phyloP scores from a whole-genome alignment of 1,140 invertebrate species.

The Meloidogyne floridensis region DNA sequence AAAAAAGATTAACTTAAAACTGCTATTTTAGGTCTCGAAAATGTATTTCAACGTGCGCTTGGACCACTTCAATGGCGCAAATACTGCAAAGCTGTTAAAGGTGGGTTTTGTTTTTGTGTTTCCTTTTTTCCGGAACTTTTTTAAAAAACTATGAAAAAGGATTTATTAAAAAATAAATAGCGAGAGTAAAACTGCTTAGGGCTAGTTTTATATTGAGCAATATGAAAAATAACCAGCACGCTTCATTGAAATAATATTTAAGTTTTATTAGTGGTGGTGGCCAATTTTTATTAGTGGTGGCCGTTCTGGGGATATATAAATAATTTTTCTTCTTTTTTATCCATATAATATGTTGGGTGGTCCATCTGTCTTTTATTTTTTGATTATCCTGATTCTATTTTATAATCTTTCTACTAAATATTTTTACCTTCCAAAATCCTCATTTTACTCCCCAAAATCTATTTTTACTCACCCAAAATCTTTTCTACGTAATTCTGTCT shows the following conservation, averaged over 20 bases:
- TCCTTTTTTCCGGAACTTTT: neutral
- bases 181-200: neutral
- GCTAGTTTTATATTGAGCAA: neutral
- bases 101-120: neutral
- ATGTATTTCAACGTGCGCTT: constrained; percentile 32
- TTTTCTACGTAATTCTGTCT: too few species aligned
- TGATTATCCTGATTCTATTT: neutral
- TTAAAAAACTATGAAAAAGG: neutral
- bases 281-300: neutral
- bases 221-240: neutral
- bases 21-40: constrained; percentile 33
- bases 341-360: neutral
- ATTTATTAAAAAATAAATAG: neutral
- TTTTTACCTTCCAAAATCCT: too few species aligned
- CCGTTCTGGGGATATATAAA: neutral
- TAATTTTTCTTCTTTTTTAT: neutral
- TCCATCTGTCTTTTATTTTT: neutral
- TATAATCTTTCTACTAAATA: too few species aligned
- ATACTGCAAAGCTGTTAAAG: constrained; percentile 37
- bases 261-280: neutral
- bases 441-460: too few species aligned
- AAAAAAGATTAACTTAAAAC: too few species aligned
- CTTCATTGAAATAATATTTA: neutral
- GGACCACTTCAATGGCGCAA: constrained; percentile 31
- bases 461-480: too few species aligned